Evolutionary conservation across 2,888 invertebrate species (phyloP).

Genomic region (Periphyllus acericola): DNA sequence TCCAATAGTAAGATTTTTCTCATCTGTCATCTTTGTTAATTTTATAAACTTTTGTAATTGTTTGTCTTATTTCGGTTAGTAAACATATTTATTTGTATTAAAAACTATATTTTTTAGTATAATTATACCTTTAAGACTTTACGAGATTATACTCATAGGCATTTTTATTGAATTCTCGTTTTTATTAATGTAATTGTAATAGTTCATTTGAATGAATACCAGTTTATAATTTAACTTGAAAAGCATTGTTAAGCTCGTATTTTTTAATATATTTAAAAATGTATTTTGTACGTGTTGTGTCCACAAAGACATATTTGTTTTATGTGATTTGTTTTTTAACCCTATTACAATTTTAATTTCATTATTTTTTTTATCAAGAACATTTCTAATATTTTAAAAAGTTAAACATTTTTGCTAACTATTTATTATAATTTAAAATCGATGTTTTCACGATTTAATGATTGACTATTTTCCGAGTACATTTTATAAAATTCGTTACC

Average conservation of each 20-base stretch:
- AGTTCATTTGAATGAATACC: not conserved
- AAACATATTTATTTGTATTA: not conserved
- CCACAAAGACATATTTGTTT: too few species aligned
- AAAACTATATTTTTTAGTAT: not conserved
- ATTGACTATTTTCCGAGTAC: not conserved
- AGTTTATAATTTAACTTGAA: not conserved
- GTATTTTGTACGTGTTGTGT: not conserved
- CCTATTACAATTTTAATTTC: not conserved
- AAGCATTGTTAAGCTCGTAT: not conserved
- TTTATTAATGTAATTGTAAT: not conserved
- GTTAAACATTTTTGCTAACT: not conserved
- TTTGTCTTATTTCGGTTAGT: not conserved
- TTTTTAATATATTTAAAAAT: not conserved
- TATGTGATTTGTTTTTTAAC: not conserved
- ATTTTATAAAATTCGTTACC: too few species aligned
- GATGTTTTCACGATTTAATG: not conserved
- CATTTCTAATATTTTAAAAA: not conserved
- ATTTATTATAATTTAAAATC: not conserved
- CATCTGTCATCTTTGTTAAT: not conserved
- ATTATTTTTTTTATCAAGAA: not conserved
- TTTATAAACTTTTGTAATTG: not conserved
- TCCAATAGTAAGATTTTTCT: not conserved
- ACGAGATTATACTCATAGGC: not conserved
- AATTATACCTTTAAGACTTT: not conserved
- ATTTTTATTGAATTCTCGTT: not conserved